Conservation (phyloP, 2,888 invertebrate genomes). For the Drosophila rubida region DNA sequence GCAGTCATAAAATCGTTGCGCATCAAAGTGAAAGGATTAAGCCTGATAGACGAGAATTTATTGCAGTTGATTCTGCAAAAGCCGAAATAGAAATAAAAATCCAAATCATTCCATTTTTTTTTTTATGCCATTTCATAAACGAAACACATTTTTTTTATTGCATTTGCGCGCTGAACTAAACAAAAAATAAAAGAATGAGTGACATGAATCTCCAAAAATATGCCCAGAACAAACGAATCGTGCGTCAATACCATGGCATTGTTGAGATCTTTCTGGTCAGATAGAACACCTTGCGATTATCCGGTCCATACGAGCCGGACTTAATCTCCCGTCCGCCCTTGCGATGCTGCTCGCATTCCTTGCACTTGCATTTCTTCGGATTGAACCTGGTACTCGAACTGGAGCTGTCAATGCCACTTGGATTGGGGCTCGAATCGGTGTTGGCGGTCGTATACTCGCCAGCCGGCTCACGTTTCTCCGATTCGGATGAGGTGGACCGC, state of each 20-base stretch:
- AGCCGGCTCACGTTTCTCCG: not conserved
- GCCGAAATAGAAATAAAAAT: too few relatives aligned
- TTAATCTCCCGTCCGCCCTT: slow-evolving; percentile 15
- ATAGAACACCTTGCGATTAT: slow-evolving; percentile 14
- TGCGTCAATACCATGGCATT: slow-evolving; percentile 46
- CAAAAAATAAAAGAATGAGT: not conserved
- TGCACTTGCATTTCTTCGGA: slow-evolving; percentile 36
- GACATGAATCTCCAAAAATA: not conserved
- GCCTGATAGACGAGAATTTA: not conserved
- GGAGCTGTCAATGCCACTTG: too few relatives aligned
- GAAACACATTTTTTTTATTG: not conserved
- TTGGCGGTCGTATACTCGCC: not conserved
- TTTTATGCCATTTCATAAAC: not conserved
- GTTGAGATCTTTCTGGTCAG: not conserved
- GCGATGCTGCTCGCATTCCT: slow-evolving; percentile 32
- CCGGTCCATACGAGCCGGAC: slow-evolving; percentile 22
- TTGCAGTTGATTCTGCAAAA: too few relatives aligned
- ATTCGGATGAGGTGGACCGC: not conserved
- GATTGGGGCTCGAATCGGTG: too few relatives aligned
- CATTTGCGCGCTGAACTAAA: not conserved
- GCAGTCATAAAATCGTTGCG: not conserved
- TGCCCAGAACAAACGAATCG: not conserved
- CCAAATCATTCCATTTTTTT: not conserved
- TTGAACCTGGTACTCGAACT: too few relatives aligned
- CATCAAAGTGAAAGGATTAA: not conserved